Percentiles rank a stretch among this genome's conserved stretches.
Evolutionary conservation across 2,113 vertebrate genomes (phyloP).

Genomic region (Mustelus asterias): DNA sequence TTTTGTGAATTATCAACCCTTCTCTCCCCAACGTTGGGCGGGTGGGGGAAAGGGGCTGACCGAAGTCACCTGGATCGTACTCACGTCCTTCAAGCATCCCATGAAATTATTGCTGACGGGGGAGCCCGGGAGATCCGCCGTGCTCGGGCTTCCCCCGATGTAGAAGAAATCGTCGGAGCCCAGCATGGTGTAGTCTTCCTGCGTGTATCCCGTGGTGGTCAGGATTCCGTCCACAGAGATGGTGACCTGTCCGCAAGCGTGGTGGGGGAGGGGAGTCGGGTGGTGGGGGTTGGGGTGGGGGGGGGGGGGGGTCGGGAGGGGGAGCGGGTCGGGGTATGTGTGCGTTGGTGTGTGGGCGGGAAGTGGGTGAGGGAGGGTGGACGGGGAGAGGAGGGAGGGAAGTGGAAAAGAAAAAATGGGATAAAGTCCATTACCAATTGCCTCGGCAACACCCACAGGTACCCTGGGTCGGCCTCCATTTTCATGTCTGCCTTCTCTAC

Average conservation of each 20-base stretch:
- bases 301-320: too few relatives aligned
- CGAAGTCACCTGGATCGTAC: constrained; percentile 41
- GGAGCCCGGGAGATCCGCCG: constrained; percentile 82
- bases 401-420: neutral
- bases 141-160: constrained; percentile 85
- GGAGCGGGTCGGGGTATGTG: too few relatives aligned
- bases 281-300: neutral
- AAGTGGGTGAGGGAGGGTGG: too few relatives aligned
- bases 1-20: too few relatives aligned
- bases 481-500: constrained; percentile 7
- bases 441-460: neutral
- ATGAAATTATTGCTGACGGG: constrained; percentile 95
- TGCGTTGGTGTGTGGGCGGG: too few relatives aligned
- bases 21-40: too few relatives aligned
- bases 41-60: too few relatives aligned
- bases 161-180: constrained; percentile 92
- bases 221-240: constrained; percentile 87
- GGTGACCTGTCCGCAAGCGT: constrained; percentile 63
- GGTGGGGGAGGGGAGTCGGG: too few relatives aligned
- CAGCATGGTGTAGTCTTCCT: constrained; percentile 90
- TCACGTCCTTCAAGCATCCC: constrained; percentile 89
- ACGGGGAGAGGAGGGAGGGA: too few relatives aligned
- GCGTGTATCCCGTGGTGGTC: constrained; percentile 80
- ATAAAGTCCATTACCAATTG: neutral
- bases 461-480: neutral